Evolutionary conservation across 2,888 invertebrate species (phyloP).

Genomic region (Strigamia crassipes): DNA sequence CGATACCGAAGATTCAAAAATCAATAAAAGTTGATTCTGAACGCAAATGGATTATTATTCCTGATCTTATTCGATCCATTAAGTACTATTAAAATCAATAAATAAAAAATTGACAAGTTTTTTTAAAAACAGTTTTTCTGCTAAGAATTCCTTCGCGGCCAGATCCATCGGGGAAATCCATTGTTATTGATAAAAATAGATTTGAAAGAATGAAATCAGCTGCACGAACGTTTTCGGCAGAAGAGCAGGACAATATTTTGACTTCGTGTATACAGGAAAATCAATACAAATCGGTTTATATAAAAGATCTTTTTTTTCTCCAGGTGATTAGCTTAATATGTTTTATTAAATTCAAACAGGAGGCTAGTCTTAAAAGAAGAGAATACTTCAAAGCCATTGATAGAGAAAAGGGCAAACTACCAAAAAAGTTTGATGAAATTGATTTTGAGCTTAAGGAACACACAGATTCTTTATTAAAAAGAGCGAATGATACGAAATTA

Average conservation of each 20-base stretch:
- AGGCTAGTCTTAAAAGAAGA: constrained; percentile 1
- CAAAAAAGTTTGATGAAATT: constrained; percentile 15
- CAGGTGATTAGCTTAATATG: not conserved
- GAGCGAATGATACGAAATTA: not conserved
- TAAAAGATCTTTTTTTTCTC: not conserved
- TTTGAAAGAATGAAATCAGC: constrained; percentile 39
- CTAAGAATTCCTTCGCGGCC: constrained; percentile 10
- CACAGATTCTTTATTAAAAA: not conserved
- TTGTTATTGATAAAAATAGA: not conserved
- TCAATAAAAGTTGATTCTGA: not conserved
- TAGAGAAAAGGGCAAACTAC: not conserved
- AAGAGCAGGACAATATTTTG: not conserved
- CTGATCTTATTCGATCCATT: constrained; percentile 37
- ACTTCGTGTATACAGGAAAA: not conserved
- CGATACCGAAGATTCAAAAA: not conserved
- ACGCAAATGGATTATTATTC: constrained; percentile 13
- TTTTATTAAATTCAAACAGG: not conserved
- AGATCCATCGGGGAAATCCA: not conserved
- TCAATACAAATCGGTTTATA: not conserved
- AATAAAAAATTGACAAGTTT: not conserved
- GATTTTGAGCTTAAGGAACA: constrained; percentile 1
- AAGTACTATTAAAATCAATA: not conserved
- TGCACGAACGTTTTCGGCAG: not conserved
- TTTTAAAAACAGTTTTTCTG: not conserved
- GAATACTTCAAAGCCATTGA: not conserved